These are phyloP conservation scores for Lithophane semibrunnea DNA, from an alignment of 2,888 invertebrate species.

Conservation along the genomic window DNA sequence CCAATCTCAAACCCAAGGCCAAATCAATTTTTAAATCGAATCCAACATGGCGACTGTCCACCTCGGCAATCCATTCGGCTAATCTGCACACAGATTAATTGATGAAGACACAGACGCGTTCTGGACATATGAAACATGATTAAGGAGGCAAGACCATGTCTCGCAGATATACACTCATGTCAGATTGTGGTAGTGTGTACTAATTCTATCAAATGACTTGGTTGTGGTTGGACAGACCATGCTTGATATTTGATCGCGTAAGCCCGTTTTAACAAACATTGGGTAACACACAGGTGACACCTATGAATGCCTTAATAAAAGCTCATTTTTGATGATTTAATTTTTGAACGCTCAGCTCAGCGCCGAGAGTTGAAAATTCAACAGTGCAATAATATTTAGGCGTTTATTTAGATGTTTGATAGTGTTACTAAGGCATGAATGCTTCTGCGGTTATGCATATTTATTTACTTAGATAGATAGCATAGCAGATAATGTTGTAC, in stretches of 20 bases:
- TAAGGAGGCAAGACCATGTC: conserved; percentile 33
- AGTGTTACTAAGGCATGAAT: not conserved
- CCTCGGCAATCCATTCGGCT: conserved; percentile 54
- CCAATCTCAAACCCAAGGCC: not conserved
- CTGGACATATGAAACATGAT: conserved; percentile 55
- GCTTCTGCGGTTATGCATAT: too few species aligned
- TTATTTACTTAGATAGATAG: not conserved
- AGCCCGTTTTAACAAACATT: not conserved
- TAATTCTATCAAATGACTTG: conserved; percentile 43
- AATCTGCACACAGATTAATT: conserved; percentile 58
- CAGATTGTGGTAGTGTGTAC: not conserved
- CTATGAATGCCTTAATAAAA: too few species aligned
- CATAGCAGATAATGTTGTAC: not conserved
- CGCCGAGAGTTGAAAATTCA: too few species aligned
- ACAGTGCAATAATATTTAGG: too few species aligned
- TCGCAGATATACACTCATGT: conserved; percentile 4
- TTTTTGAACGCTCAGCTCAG: too few species aligned
- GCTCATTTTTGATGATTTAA: not conserved
- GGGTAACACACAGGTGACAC: too few species aligned
- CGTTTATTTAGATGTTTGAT: too few species aligned
- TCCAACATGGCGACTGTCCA: conserved; percentile 36
- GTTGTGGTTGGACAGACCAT: not conserved
- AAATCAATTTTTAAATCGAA: conserved; percentile 36
- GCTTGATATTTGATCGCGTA: not conserved
- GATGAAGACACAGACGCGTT: conserved; percentile 50